These are phyloP conservation scores for Tolypeutes matacus DNA, from an alignment of 2,797 vertebrate genomes.

Conservation along the genomic window DNA sequence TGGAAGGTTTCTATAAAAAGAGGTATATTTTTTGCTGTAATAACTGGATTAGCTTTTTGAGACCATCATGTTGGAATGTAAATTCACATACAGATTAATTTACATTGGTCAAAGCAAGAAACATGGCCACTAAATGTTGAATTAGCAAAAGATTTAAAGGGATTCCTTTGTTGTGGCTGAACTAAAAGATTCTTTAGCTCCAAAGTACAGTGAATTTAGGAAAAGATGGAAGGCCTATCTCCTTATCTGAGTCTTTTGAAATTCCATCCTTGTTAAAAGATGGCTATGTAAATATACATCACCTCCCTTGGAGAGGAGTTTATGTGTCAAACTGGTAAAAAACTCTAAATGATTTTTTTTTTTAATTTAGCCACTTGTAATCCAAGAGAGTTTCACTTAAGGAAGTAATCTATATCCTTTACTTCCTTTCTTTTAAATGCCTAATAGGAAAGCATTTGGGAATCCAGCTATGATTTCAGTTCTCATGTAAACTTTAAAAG, in stretches of 20 bases:
- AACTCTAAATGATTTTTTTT: not conserved
- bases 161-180: slow-evolving; percentile 20
- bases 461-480: not conserved
- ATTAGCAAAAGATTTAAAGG: not conserved
- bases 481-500: not conserved
- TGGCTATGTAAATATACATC: not conserved
- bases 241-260: not conserved
- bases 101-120: slow-evolving; percentile 10
- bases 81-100: slow-evolving; percentile 14
- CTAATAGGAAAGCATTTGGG: not conserved
- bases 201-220: not conserved
- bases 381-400: not conserved
- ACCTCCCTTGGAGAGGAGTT: not conserved
- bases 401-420: not conserved
- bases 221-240: not conserved
- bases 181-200: not conserved
- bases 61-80: not conserved
- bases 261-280: not conserved
- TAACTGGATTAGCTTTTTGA: not conserved
- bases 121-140: not conserved
- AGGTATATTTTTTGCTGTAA: not conserved
- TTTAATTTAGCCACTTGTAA: not conserved
- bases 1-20: not conserved
- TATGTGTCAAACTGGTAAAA: not conserved
- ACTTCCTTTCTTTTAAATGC: not conserved